phyloP scores from a whole-genome alignment of 2,888 invertebrate genomes.

The Drosophila nigritarsus region DNA sequence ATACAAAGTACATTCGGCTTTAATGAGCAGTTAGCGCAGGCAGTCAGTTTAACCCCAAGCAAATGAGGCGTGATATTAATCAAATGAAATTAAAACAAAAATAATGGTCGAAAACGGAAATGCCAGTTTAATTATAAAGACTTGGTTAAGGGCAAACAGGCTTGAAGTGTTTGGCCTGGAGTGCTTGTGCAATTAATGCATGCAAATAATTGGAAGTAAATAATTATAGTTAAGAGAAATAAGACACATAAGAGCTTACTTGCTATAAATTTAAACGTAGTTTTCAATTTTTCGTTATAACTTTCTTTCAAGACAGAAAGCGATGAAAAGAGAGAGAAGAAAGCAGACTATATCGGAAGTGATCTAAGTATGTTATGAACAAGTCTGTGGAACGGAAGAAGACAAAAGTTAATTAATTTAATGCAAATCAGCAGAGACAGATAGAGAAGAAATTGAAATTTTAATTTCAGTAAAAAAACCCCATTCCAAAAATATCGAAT shows the following conservation, averaged over 20 bases:
- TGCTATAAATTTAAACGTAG: neutral
- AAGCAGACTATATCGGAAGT: no score
- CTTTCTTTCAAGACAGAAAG: no score
- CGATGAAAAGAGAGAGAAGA: no score
- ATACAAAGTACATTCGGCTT: neutral
- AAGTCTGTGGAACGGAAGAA: no score
- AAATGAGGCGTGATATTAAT: conserved; percentile 60
- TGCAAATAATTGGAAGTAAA: conserved; percentile 11
- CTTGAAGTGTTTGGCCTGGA: neutral
- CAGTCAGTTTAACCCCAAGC: conserved; percentile 10
- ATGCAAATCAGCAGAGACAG: no score
- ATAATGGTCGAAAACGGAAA: conserved; percentile 13
- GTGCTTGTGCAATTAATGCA: neutral
- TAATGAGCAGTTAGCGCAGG: conserved; percentile 32
- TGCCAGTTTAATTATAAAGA: conserved; percentile 19
- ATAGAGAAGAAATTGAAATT: no score
- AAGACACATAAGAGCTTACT: neutral
- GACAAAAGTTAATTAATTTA: no score
- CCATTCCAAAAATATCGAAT: no score
- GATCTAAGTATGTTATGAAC: no score
- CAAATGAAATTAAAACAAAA: conserved; percentile 50
- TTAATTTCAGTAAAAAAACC: no score
- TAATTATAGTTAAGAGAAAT: conserved; percentile 13
- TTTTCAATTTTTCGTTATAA: no score
- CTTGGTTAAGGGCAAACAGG: neutral